phyloP scores from a whole-genome alignment of 2,113 vertebrate species.

The Sakesphorus luctuosus region DNA sequence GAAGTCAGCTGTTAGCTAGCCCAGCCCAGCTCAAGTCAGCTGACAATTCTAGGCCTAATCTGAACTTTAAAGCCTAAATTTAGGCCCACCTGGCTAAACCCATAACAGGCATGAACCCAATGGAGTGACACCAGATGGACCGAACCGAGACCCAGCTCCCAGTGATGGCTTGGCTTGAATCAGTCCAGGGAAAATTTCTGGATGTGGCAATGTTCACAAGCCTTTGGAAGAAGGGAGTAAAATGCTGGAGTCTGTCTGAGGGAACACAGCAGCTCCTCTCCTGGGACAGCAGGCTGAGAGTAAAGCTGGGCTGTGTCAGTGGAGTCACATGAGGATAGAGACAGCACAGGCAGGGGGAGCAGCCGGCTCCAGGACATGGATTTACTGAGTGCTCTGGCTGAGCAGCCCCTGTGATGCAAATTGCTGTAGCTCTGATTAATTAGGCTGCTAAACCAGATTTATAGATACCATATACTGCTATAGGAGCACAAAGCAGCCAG shows the following conservation, averaged over 20 bases:
- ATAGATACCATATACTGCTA: not conserved
- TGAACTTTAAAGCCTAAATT: too few species aligned
- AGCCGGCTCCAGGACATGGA: not conserved
- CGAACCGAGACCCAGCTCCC: not conserved
- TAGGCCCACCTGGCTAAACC: too few species aligned
- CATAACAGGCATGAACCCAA: rapidly evolving
- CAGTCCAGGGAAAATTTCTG: not conserved
- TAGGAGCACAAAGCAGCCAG: not conserved
- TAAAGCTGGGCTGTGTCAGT: not conserved
- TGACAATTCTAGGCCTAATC: too few species aligned
- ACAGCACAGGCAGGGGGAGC: not conserved
- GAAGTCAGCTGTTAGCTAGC: too few species aligned
- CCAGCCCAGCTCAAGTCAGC: too few species aligned
- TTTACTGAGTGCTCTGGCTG: not conserved
- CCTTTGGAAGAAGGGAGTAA: not conserved
- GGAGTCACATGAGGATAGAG: not conserved
- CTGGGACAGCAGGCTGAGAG: rapidly evolving
- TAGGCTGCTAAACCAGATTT: conserved; percentile 8
- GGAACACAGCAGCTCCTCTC: not conserved
- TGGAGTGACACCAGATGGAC: not conserved
- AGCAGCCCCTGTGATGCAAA: conserved; percentile 20
- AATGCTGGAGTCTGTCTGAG: not conserved
- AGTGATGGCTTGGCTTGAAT: not conserved
- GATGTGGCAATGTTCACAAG: not conserved
- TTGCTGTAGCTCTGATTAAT: conserved; percentile 30